These are phyloP conservation scores for Panthera leo DNA, from an alignment of 2,113 vertebrate genomes.

Conservation along the genomic window DNA sequence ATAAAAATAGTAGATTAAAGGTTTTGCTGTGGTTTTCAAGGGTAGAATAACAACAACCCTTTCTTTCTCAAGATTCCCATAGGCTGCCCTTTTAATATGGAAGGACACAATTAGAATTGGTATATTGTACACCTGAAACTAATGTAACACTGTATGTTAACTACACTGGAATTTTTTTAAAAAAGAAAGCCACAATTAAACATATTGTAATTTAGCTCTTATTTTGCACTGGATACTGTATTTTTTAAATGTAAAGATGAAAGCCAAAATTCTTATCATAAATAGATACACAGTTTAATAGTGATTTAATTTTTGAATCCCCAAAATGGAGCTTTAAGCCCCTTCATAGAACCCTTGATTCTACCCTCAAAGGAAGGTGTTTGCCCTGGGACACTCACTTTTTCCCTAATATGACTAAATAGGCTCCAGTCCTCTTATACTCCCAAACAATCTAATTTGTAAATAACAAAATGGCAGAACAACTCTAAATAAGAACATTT, in stretches of 20 bases:
- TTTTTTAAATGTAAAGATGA: not conserved
- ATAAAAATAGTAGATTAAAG: not conserved
- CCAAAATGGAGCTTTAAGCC: not conserved
- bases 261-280: not conserved
- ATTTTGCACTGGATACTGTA: not conserved
- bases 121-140: not conserved
- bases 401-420: not conserved
- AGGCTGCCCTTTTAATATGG: not conserved
- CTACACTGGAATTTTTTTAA: not conserved
- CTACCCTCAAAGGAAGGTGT: not conserved
- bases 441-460: not conserved
- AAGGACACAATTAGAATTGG: not conserved
- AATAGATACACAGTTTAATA: not conserved
- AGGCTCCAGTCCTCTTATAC: not conserved
- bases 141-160: not conserved
- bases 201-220: constrained; percentile 4
- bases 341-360: not conserved
- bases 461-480: not conserved
- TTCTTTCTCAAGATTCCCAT: not conserved
- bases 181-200: not conserved
- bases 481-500: constrained; percentile 4
- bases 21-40: not conserved
- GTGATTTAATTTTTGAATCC: constrained; percentile 25
- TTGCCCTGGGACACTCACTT: not conserved
- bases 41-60: not conserved